Conservation (phyloP, 92 coral and sea anemone genomes). For the Porites rus region DNA sequence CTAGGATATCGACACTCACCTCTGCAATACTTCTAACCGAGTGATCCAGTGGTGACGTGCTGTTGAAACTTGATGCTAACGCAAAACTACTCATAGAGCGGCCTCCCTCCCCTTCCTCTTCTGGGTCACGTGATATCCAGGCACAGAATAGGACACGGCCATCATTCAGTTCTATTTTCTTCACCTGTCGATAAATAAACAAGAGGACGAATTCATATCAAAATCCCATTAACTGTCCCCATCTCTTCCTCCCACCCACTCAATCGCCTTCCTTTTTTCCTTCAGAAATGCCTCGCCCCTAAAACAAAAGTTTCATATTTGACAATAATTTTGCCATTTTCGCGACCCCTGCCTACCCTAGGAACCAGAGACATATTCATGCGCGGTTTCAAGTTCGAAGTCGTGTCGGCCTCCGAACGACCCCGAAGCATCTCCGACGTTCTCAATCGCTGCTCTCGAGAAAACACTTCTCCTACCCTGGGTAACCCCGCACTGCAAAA, state of each 20-base stretch:
- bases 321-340: too few relatives aligned
- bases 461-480: too few relatives aligned
- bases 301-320: too few relatives aligned
- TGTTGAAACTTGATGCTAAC: slow-evolving; percentile 86
- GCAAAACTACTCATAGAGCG: slow-evolving; percentile 62
- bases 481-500: too few relatives aligned
- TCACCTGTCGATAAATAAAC: slow-evolving; percentile 66
- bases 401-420: too few relatives aligned
- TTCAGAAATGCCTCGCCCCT: too few relatives aligned
- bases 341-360: too few relatives aligned
- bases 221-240: not conserved
- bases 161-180: slow-evolving; percentile 88
- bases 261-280: not conserved
- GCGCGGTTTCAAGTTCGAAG: too few relatives aligned
- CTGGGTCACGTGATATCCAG: slow-evolving; percentile 99
- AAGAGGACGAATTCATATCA: not conserved
- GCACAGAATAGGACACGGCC: slow-evolving; percentile 89
- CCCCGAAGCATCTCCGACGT: too few relatives aligned
- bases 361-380: too few relatives aligned
- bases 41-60: slow-evolving; percentile 59
- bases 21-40: slow-evolving; percentile 80
- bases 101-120: slow-evolving; percentile 88
- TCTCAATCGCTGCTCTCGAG: too few relatives aligned
- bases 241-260: not conserved
- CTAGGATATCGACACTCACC: slow-evolving; percentile 46